Evolutionary conservation across 2,113 vertebrate species (phyloP).

Genomic region (Notechis scutatus): DNA sequence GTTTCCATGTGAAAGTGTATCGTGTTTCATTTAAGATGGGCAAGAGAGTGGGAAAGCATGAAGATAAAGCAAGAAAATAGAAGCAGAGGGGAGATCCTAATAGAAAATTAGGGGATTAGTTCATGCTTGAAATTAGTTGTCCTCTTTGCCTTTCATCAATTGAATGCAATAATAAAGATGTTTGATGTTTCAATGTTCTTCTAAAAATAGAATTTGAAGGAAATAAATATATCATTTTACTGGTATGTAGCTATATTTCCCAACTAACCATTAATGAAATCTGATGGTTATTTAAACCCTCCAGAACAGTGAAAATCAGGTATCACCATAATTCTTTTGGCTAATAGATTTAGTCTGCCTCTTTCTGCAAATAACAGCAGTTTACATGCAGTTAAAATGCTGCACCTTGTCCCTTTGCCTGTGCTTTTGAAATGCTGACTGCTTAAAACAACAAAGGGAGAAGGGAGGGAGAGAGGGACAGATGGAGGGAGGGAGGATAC

Average conservation of each 20-base stretch:
- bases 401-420: background rate
- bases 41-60: conserved; percentile 33
- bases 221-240: background rate
- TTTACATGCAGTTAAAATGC: background rate
- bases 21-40: conserved; percentile 43
- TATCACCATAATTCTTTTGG: too few relatives aligned
- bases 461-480: background rate
- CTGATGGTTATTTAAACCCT: background rate
- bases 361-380: background rate
- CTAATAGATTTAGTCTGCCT: background rate
- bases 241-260: background rate
- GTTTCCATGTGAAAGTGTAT: conserved; percentile 49
- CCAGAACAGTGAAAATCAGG: background rate
- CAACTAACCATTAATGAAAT: background rate
- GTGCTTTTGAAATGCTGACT: background rate
- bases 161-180: background rate
- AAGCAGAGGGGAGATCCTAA: background rate
- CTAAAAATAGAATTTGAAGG: background rate
- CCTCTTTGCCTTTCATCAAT: accelerated
- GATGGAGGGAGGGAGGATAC: background rate
- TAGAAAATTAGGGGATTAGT: accelerated
- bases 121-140: conserved; percentile 1
- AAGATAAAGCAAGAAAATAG: conserved; percentile 34
- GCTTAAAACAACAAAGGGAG: background rate
- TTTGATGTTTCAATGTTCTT: background rate